Conservation (phyloP, 92 coral and sea anemone genomes). For the Scolanthus callimorphus region DNA sequence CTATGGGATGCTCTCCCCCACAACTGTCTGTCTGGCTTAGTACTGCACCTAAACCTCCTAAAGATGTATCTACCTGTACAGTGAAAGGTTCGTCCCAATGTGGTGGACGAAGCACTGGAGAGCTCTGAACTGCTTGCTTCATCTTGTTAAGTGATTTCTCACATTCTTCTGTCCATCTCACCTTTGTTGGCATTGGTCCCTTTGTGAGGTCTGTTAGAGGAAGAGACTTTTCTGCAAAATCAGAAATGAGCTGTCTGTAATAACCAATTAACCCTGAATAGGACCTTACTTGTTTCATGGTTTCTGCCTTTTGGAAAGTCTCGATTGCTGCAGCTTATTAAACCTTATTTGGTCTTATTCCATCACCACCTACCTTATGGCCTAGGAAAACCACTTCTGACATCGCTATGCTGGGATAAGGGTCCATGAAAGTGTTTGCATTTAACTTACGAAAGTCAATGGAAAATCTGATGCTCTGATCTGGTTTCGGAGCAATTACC, state of each 20-base stretch:
- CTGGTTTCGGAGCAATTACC: conserved; percentile 44
- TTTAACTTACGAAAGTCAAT: conserved; percentile 22
- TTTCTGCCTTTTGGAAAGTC: conserved; percentile 35
- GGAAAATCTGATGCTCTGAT: conserved; percentile 32
- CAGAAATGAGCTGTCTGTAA: conserved; percentile 25
- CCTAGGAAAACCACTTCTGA: conserved; percentile 19
- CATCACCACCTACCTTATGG: conserved; percentile 29
- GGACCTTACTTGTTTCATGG: conserved; percentile 24
- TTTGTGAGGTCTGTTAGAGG: conserved; percentile 24
- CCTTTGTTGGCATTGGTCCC: conserved; percentile 4
- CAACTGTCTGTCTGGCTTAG: conserved; percentile 19
- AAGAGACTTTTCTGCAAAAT: conserved; percentile 18
- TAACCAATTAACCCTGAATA: conserved; percentile 34
- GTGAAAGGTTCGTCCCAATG: conserved; percentile 26
- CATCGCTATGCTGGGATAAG: conserved; percentile 21
- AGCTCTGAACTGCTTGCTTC: conserved; percentile 13
- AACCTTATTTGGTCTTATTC: conserved; percentile 26
- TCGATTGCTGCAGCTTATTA: no score
- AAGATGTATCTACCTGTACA: conserved; percentile 45
- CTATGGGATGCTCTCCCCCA: conserved; percentile 29
- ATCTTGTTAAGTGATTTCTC: conserved; percentile 20
- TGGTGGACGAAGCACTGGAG: conserved; percentile 33
- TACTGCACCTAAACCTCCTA: conserved; percentile 39
- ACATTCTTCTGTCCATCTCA: conserved; percentile 13
- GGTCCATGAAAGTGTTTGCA: conserved; percentile 14